phyloP scores from a whole-genome alignment of 2,113 vertebrate species.

The Laterallus jamaicensis region DNA sequence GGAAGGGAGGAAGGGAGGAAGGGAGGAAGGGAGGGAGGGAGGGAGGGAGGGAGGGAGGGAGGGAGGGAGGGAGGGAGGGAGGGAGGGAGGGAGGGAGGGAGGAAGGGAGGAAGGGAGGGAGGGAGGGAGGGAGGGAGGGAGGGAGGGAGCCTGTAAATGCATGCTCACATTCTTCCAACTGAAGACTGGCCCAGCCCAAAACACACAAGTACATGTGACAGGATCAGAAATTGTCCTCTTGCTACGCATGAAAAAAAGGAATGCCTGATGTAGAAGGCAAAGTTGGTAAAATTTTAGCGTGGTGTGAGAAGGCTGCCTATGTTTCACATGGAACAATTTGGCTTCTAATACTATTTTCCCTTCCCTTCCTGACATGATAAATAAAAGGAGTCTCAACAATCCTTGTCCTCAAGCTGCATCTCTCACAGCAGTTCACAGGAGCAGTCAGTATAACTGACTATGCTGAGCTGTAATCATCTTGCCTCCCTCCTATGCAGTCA shows the following conservation, averaged over 20 bases:
- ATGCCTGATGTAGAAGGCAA: background rate
- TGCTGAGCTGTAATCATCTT: background rate
- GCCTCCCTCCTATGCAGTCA: background rate
- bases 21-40: too few relatives aligned
- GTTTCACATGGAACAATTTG: background rate
- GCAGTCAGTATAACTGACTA: background rate
- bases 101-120: background rate
- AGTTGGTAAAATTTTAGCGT: background rate
- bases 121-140: too few relatives aligned
- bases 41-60: background rate
- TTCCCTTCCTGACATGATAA: background rate
- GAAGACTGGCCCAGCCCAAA: background rate
- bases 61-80: too few relatives aligned
- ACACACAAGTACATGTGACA: background rate
- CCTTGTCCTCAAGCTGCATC: background rate
- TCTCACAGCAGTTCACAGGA: background rate
- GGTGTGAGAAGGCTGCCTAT: background rate
- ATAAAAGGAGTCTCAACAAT: background rate
- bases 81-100: too few relatives aligned
- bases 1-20: too few relatives aligned
- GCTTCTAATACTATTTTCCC: background rate
- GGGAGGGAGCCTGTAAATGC: background rate
- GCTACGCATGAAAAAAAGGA: background rate
- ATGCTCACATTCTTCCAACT: background rate
- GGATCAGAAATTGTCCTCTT: background rate